phyloP scores from a whole-genome alignment of 2,797 vertebrate species.

The Melopsittacus undulatus region DNA sequence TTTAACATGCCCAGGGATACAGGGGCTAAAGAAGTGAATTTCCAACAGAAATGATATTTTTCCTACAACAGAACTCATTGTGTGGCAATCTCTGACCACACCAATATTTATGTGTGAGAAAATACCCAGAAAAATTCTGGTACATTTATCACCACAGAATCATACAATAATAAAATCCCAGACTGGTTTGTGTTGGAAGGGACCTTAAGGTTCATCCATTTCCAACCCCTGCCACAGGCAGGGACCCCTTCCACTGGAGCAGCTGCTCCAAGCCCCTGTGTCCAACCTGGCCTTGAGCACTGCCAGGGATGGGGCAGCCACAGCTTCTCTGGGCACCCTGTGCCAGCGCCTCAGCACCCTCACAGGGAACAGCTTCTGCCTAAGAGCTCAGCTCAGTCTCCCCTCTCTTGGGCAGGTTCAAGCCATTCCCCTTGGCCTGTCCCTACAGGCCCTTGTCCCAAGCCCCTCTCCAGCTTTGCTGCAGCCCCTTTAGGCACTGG shows the following conservation, averaged over 20 bases:
- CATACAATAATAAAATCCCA: background rate
- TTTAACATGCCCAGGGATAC: background rate
- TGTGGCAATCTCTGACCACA: background rate
- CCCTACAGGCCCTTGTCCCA: too few species aligned
- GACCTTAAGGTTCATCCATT: fast-evolving
- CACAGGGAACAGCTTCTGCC: too few species aligned
- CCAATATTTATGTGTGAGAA: background rate
- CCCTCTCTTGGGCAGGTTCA: too few species aligned
- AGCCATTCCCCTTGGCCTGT: too few species aligned
- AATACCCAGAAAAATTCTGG: background rate
- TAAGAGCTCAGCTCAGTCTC: too few species aligned
- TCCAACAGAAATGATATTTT: background rate
- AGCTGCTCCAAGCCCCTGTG: background rate
- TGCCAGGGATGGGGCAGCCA: too few species aligned
- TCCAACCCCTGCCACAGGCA: fast-evolving
- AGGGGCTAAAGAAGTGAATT: background rate
- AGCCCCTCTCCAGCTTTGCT: too few species aligned
- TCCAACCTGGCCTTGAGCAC: too few species aligned
- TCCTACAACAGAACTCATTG: fast-evolving
- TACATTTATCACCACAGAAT: background rate
- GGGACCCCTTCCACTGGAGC: background rate
- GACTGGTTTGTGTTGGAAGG: background rate
- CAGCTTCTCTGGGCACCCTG: too few species aligned
- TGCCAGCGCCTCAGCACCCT: too few species aligned
- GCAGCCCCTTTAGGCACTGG: background rate